Percentiles rank a stretch among this genome's conserved stretches.
These are phyloP conservation scores for Hydrochoerus hydrochaeris DNA, from an alignment of 2,113 vertebrate genomes.

Conservation along the genomic window DNA sequence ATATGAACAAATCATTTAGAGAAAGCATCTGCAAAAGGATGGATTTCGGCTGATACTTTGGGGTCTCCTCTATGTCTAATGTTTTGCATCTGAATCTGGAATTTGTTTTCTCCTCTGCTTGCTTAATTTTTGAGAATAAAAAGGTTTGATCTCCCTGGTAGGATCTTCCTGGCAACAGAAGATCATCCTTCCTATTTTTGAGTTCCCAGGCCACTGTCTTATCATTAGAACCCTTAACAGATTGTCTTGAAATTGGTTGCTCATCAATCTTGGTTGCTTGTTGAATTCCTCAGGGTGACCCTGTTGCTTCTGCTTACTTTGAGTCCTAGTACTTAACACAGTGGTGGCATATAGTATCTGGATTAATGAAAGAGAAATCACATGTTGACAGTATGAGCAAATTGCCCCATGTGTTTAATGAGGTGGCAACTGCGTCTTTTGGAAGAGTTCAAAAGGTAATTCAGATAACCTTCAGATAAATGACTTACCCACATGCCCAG, in stretches of 20 bases:
- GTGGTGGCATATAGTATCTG: background rate
- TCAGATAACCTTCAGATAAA: background rate
- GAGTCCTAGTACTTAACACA: background rate
- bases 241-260: background rate
- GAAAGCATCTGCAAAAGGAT: constrained; percentile 34
- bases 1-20: background rate
- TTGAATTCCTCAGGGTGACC: background rate
- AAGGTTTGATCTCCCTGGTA: background rate
- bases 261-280: background rate
- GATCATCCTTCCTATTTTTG: background rate
- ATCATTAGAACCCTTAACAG: background rate
- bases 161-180: background rate
- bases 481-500: background rate
- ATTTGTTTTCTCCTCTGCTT: background rate
- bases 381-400: background rate
- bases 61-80: background rate
- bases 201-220: background rate
- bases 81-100: constrained; percentile 37
- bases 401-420: background rate
- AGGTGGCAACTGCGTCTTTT: background rate
- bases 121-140: constrained; percentile 31
- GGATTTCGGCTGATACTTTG: constrained; percentile 21
- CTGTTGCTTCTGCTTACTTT: background rate
- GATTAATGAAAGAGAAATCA: constrained; percentile 23
- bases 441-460: constrained; percentile 20